A percentile compares a stretch with the other conserved stretches of the same genome.
Evolutionary conservation across 2,113 vertebrate species (phyloP).

Genomic region (Monopterus albus): DNA sequence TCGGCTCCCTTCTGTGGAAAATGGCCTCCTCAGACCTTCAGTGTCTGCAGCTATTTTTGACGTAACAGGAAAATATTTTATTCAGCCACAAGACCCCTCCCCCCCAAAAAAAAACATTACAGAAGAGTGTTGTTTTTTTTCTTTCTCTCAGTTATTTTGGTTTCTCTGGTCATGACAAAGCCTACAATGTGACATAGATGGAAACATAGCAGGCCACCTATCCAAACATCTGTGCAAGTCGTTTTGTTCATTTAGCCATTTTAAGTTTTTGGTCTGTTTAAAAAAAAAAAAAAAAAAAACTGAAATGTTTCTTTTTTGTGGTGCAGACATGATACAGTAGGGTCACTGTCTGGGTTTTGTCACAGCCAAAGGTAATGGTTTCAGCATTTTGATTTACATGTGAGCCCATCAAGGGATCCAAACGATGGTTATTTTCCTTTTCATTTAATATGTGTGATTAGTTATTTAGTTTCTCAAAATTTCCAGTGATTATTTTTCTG

Average conservation of each 20-base stretch:
- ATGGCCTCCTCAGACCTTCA: conserved; percentile 31
- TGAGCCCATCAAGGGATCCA: too few species aligned
- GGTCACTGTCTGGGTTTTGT: too few species aligned
- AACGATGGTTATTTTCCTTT: too few species aligned
- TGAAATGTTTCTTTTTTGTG: conserved; percentile 16
- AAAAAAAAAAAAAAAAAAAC: neutral
- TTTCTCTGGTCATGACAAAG: conserved; percentile 57
- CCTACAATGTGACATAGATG: conserved; percentile 40
- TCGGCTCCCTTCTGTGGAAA: conserved; percentile 58
- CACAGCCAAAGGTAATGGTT: too few species aligned
- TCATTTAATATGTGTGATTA: too few species aligned
- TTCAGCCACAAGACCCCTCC: conserved; percentile 49
- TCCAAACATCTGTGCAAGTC: conserved; percentile 68
- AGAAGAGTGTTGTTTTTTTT: conserved; percentile 21
- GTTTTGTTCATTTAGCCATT: conserved; percentile 49
- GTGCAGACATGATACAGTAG: too few species aligned
- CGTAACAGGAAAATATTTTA: conserved; percentile 57
- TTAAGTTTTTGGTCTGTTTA: too few species aligned
- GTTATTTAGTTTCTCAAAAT: too few species aligned
- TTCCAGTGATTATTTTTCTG: too few species aligned
- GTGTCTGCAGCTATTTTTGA: conserved; percentile 42
- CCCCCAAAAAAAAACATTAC: conserved; percentile 44
- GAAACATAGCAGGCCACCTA: conserved; percentile 65
- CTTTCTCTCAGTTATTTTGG: conserved; percentile 42
- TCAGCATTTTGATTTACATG: too few species aligned